These are phyloP conservation scores for Acheta domesticus DNA, from an alignment of 2,888 invertebrate species.

Conservation along the genomic window DNA sequence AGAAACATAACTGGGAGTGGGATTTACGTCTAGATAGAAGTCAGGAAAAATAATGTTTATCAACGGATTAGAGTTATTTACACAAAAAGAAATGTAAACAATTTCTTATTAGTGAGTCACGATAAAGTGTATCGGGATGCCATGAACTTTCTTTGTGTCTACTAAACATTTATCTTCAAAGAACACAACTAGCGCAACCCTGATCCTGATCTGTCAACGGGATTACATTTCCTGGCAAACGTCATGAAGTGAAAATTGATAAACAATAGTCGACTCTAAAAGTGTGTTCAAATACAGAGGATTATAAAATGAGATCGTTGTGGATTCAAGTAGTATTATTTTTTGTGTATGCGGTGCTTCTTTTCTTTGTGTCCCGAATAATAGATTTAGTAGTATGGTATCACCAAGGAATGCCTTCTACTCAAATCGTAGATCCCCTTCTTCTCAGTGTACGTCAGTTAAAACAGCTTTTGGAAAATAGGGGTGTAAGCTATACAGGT, in stretches of 20 bases:
- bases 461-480: slow-evolving; percentile 41
- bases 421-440: slow-evolving; percentile 41
- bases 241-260: background rate
- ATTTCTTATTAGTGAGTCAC: too few species aligned
- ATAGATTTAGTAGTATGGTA: slow-evolving; percentile 42
- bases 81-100: too few species aligned
- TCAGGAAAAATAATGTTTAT: too few species aligned
- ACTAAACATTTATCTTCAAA: too few species aligned
- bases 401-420: slow-evolving; percentile 40
- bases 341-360: slow-evolving; percentile 40
- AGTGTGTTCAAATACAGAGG: background rate
- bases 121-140: too few species aligned
- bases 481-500: slow-evolving; percentile 43
- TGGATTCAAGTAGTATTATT: slow-evolving; percentile 40
- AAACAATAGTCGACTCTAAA: background rate
- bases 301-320: slow-evolving; percentile 38
- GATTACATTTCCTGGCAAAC: too few species aligned
- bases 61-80: too few species aligned
- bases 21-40: too few species aligned
- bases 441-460: slow-evolving; percentile 42
- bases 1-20: too few species aligned
- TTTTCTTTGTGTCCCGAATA: slow-evolving; percentile 41
- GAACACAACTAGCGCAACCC: background rate
- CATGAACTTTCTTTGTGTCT: too few species aligned
- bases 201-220: background rate